Conservation (phyloP, 2,113 vertebrate species). For the Brienomyrus longianalis region DNA sequence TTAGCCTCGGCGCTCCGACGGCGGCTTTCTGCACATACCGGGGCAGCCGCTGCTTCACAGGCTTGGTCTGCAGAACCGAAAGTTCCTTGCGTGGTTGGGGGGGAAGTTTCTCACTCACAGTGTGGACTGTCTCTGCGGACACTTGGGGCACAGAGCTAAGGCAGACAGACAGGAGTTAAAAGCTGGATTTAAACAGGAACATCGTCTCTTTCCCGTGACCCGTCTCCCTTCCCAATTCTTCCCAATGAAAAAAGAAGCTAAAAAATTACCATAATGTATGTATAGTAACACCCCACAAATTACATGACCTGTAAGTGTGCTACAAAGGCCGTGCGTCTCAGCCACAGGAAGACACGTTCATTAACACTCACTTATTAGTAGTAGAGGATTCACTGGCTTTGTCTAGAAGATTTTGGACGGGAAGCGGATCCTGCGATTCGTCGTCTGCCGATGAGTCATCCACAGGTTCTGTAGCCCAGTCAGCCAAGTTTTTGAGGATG, state of each 20-base stretch:
- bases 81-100: constrained; percentile 15
- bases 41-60: constrained; percentile 42
- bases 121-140: background rate
- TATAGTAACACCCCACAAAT: background rate
- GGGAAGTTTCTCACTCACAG: constrained; percentile 19
- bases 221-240: background rate
- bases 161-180: background rate
- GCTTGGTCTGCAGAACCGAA: constrained; percentile 15
- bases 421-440: background rate
- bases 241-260: background rate
- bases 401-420: background rate
- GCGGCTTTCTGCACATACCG: constrained; percentile 35
- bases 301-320: background rate
- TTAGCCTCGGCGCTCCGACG: background rate
- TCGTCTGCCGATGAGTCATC: constrained; percentile 24
- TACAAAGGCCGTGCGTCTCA: background rate
- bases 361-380: background rate
- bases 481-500: background rate
- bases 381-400: background rate
- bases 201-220: background rate
- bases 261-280: background rate
- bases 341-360: background rate
- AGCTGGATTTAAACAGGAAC: background rate
- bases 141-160: background rate
- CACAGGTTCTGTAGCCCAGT: constrained; percentile 7